Evolutionary conservation across 2,113 vertebrate species (phyloP).

Genomic region (Orcinus orca): DNA sequence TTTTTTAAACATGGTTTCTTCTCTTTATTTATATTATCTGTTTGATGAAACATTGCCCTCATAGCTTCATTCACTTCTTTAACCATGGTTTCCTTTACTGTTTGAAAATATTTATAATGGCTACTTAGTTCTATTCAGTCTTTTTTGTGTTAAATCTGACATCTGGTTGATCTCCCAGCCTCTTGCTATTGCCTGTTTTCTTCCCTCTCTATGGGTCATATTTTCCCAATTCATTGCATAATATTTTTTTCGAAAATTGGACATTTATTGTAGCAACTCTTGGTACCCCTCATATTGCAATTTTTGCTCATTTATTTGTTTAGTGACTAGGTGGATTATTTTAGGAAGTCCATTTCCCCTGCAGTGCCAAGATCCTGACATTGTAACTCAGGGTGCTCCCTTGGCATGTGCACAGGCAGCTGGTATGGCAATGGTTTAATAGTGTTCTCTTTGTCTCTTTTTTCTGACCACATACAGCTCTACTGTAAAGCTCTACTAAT

Average conservation of each 20-base stretch:
- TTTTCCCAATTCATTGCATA: background rate
- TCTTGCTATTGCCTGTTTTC: background rate
- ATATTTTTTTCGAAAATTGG: background rate
- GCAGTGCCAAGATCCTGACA: background rate
- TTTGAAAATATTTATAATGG: background rate
- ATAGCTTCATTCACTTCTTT: background rate
- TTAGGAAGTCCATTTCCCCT: background rate
- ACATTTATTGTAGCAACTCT: background rate
- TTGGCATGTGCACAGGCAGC: too few relatives aligned
- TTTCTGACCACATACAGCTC: background rate
- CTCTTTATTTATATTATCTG: background rate
- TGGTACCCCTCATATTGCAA: background rate
- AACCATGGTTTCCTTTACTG: background rate
- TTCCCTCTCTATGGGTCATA: background rate
- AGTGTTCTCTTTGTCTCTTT: background rate
- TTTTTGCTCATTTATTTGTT: background rate
- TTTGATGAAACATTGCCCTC: background rate
- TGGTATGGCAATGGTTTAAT: background rate
- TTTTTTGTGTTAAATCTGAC: background rate
- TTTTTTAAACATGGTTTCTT: background rate
- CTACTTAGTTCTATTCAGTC: background rate
- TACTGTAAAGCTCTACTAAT: background rate
- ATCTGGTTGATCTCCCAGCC: background rate
- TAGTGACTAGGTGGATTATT: background rate
- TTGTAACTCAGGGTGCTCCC: background rate